Conservation (phyloP, 2,113 vertebrate species). For the Pica pica region DNA sequence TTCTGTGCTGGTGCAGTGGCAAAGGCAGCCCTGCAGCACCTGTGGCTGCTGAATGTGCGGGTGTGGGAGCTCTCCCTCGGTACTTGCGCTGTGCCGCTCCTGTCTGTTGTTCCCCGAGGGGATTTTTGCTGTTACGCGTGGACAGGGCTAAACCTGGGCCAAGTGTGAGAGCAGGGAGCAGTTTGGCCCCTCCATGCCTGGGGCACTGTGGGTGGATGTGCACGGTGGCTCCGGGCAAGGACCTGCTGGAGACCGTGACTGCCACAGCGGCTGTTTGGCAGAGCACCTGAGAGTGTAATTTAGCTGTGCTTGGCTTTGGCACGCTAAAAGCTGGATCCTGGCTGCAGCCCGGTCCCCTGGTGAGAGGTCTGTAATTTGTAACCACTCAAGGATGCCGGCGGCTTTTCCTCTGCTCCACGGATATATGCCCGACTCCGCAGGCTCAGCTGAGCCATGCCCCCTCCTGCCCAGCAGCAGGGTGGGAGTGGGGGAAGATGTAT, state of each 20-base stretch:
- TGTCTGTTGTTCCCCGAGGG: neutral
- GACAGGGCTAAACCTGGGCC: neutral
- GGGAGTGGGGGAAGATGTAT: neutral
- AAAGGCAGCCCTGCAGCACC: neutral
- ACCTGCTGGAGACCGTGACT: neutral
- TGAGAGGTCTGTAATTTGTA: constrained; percentile 10
- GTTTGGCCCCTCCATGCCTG: accelerated
- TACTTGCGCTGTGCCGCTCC: accelerated
- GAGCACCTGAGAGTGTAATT: neutral
- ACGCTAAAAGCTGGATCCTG: neutral
- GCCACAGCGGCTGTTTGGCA: neutral
- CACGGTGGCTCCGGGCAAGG: accelerated
- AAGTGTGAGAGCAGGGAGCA: accelerated
- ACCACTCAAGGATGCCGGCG: neutral
- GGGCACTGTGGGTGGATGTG: accelerated
- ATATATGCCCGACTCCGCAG: accelerated
- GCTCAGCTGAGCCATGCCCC: accelerated
- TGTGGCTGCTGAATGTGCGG: neutral
- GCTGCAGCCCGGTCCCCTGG: neutral
- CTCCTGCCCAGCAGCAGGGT: neutral
- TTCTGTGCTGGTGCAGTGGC: neutral
- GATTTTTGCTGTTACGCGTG: neutral
- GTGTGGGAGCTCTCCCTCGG: neutral
- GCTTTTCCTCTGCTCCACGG: neutral
- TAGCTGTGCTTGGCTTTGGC: neutral